Evolutionary conservation across 2,888 invertebrate species (phyloP).

Genomic region (Philonicus albiceps): DNA sequence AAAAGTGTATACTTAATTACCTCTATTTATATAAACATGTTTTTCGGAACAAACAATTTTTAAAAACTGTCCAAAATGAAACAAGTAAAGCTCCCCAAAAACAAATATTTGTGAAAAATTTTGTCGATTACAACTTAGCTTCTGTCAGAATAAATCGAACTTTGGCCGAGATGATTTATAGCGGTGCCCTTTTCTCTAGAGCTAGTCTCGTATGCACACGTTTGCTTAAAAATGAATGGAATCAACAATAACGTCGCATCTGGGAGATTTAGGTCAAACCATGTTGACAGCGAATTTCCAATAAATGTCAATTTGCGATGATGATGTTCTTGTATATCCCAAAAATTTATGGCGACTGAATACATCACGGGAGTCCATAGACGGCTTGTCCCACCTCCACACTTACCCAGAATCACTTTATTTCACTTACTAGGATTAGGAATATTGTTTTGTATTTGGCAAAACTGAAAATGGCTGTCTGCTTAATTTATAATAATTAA

Average conservation of each 20-base stretch:
- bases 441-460: neutral
- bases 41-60: neutral
- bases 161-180: neutral
- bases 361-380: neutral
- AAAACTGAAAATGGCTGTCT: neutral
- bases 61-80: neutral
- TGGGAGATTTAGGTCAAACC: neutral
- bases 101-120: neutral
- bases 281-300: conserved; percentile 12
- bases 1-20: neutral
- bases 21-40: neutral
- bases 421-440: neutral
- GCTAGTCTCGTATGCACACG: neutral
- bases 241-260: neutral
- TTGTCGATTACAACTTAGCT: neutral
- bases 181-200: neutral
- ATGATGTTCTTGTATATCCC: neutral
- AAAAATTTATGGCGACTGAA: conserved; percentile 7
- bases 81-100: neutral
- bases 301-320: conserved; percentile 23
- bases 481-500: neutral
- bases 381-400: neutral
- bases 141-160: neutral
- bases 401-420: neutral
- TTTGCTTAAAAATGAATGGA: neutral